These are phyloP conservation scores for Mimas tiliae DNA, from an alignment of 2,888 invertebrate species.

Conservation along the genomic window DNA sequence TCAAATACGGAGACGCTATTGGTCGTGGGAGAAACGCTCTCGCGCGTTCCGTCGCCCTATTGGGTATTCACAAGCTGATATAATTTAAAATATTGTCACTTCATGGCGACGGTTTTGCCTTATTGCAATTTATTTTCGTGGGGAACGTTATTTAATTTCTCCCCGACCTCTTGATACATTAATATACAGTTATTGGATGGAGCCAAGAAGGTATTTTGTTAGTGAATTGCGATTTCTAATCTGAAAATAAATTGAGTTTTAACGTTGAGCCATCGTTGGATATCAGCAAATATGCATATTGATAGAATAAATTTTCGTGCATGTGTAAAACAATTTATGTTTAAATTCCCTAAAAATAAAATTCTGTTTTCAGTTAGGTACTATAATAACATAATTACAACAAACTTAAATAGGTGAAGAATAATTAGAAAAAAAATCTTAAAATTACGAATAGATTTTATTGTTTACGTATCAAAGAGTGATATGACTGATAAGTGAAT, in stretches of 20 bases:
- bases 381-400: too few relatives aligned
- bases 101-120: conserved; percentile 67
- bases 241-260: conserved; percentile 29
- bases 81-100: conserved; percentile 81
- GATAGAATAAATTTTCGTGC: neutral
- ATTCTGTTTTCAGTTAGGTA: neutral
- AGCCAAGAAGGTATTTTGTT: conserved; percentile 37
- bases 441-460: too few relatives aligned
- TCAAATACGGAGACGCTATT: conserved; percentile 62
- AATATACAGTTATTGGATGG: conserved; percentile 70
- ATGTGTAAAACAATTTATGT: neutral
- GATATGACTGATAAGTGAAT: too few relatives aligned
- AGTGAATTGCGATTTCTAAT: conserved; percentile 28
- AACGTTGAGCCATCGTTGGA: conserved; percentile 12
- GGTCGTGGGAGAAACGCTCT: conserved; percentile 50
- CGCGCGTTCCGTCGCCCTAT: conserved; percentile 52
- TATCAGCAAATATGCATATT: conserved; percentile 1
- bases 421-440: too few relatives aligned
- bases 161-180: conserved; percentile 62
- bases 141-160: conserved; percentile 77
- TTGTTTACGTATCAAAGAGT: too few relatives aligned
- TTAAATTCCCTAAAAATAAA: neutral
- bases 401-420: too few relatives aligned
- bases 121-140: conserved; percentile 78
- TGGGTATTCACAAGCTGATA: conserved; percentile 73